phyloP scores from a whole-genome alignment of 2,797 vertebrate genomes.

The Sciurus vulgaris region DNA sequence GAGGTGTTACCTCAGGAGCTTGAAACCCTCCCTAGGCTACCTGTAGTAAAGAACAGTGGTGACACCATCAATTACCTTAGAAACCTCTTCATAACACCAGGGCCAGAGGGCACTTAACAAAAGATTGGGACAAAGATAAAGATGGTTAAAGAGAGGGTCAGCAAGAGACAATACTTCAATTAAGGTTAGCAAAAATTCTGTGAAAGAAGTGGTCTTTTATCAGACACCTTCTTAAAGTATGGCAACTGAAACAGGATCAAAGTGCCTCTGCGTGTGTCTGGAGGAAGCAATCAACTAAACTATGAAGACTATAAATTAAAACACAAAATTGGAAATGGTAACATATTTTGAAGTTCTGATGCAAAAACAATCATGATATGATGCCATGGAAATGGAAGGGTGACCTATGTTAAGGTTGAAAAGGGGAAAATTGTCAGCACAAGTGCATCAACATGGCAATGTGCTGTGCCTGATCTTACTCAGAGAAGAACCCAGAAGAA shows the following conservation, averaged over 20 bases:
- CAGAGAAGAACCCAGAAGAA: not conserved
- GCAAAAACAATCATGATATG: conserved; percentile 25
- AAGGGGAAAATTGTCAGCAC: not conserved
- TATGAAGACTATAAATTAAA: not conserved
- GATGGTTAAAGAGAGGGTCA: not conserved
- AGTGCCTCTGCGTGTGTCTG: not conserved
- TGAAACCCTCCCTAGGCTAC: not conserved
- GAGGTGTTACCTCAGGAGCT: not conserved
- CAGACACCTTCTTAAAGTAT: not conserved
- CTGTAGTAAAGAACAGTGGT: conserved; percentile 3
- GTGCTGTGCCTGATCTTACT: not conserved
- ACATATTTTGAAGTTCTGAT: conserved; percentile 12
- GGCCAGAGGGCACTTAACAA: not conserved
- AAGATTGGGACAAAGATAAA: conserved; percentile 19
- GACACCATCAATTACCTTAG: not conserved
- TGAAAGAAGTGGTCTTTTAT: conserved; percentile 28
- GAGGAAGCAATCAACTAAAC: not conserved
- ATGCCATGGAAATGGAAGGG: not conserved
- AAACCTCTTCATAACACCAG: conserved; percentile 23
- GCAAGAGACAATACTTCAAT: conserved; percentile 34
- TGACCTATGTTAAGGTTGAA: not conserved
- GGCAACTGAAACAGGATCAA: conserved; percentile 18
- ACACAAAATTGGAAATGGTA: not conserved
- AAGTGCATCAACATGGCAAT: not conserved
- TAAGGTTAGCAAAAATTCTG: conserved; percentile 14